Evolutionary conservation across 2,888 invertebrate genomes (phyloP), one percentile per base, ranked within the genome.

Genomic region (Abrostola tripartita): DNA sequence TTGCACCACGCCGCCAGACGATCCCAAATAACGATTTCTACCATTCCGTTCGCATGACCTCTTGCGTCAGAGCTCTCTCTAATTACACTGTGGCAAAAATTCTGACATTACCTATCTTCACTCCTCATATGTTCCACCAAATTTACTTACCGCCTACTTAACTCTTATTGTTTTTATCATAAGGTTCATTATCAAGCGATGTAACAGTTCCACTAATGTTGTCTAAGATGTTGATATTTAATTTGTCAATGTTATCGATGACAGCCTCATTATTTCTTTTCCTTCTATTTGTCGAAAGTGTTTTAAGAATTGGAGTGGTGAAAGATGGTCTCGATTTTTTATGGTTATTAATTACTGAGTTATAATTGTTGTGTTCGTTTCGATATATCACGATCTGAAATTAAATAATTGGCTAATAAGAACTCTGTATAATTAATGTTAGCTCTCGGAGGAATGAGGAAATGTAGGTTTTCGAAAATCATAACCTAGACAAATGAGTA

Each of bases 161-260:
- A 69, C 59, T 73, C 62, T 73, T 82, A 81, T 62, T 41, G 5
- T 50, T 7, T 61, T 61, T 0, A 6, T 0, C 6, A 61, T 83
- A 84, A 80, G 71, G 74, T 71, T 67, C 51, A 74, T 52, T 67
- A 69, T 80, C 11, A 56, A 37, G 10, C 41, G 52, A 6, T 42
- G 10, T 24, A 37, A 10, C 10, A 49, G 38, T 51, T 37, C 51
- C 36, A 37, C 11, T 61, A 73, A 57, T 35, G 37, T 74, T 60
- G 78, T 72, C 52, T 71, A 71, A 62, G 55, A 74, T 85, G 88
- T 88, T 90, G 88, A 89, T 92, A 90, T 93, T 92, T 92, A 93
- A 93, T 93, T 93, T 92, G 93, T 94, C 92, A 93, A 91, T 92
- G 92, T 92, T 91, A 85, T 83, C 83, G 86, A 85, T 92, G 93